A percentile compares a stretch with the other conserved stretches of the same genome.
Evolutionary conservation across 2,797 vertebrate species (phyloP).

Genomic region (Caiman crocodilus): DNA sequence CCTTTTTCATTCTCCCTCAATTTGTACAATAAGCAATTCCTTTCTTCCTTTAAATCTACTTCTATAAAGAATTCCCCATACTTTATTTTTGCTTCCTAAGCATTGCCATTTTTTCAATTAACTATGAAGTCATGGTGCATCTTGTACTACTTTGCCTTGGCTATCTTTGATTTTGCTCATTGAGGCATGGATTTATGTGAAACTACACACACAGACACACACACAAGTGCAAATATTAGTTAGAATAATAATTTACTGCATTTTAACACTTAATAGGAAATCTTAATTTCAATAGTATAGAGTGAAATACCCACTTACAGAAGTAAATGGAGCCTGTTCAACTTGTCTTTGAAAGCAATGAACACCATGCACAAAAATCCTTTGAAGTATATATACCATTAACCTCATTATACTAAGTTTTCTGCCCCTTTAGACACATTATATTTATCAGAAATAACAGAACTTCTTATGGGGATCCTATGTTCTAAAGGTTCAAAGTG

Average conservation of each 20-base stretch:
- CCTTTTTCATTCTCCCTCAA: background rate
- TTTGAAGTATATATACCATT: conserved; percentile 36
- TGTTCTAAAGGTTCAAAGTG: conserved; percentile 38
- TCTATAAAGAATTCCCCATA: background rate
- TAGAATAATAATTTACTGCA: background rate
- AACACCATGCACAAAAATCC: background rate
- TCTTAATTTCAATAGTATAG: conserved; percentile 16
- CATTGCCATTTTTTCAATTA: conserved; percentile 8
- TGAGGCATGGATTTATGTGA: background rate
- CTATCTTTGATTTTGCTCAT: background rate
- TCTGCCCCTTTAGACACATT: conserved; percentile 28
- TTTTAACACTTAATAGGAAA: background rate
- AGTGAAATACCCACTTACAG: background rate
- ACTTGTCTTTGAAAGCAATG: background rate
- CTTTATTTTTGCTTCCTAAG: background rate
- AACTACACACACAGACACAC: background rate
- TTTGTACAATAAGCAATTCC: background rate
- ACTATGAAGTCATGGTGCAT: background rate
- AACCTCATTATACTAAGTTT: conserved; percentile 31
- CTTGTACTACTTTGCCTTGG: background rate
- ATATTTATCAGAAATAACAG: conserved; percentile 65
- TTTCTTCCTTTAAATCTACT: background rate
- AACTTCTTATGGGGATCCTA: conserved; percentile 44
- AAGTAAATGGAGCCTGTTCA: conserved; percentile 6
- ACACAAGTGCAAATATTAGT: background rate